A percentile compares a stretch with the other conserved stretches of the same genome.
Conservation (phyloP, 2,113 vertebrate genomes). For the Octodon degus region DNA sequence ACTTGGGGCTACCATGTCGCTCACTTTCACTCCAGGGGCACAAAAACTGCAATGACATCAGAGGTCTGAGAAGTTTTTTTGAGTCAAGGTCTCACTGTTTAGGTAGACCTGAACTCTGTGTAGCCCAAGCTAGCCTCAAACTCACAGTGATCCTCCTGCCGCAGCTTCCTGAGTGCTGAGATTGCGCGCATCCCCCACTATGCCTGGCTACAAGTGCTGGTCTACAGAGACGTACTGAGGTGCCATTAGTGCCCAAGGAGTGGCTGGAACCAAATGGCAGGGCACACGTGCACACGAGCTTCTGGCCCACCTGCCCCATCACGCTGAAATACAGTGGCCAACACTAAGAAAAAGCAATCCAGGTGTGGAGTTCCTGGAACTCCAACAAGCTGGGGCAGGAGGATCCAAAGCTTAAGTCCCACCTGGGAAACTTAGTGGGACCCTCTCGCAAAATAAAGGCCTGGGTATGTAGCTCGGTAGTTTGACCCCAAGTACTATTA, state of each 20-base stretch:
- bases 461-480: not conserved
- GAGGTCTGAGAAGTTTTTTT: not conserved
- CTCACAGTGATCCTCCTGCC: not conserved
- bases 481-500: not conserved
- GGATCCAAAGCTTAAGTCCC: not conserved
- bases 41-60: fast-evolving
- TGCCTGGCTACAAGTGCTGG: not conserved
- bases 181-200: not conserved
- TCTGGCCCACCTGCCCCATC: not conserved
- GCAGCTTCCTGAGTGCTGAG: not conserved
- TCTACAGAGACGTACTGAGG: not conserved
- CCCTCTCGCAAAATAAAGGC: not conserved
- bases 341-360: not conserved
- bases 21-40: fast-evolving
- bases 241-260: fast-evolving
- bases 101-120: not conserved
- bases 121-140: not conserved
- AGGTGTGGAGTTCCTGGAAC: not conserved
- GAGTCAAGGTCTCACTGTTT: not conserved
- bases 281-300: not conserved
- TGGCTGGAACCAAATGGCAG: not conserved
- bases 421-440: not conserved
- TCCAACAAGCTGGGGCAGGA: not conserved
- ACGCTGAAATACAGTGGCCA: not conserved
- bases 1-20: fast-evolving